phyloP scores from a whole-genome alignment of 2,888 invertebrate genomes.

The Hirtodrosophila histrioides region DNA sequence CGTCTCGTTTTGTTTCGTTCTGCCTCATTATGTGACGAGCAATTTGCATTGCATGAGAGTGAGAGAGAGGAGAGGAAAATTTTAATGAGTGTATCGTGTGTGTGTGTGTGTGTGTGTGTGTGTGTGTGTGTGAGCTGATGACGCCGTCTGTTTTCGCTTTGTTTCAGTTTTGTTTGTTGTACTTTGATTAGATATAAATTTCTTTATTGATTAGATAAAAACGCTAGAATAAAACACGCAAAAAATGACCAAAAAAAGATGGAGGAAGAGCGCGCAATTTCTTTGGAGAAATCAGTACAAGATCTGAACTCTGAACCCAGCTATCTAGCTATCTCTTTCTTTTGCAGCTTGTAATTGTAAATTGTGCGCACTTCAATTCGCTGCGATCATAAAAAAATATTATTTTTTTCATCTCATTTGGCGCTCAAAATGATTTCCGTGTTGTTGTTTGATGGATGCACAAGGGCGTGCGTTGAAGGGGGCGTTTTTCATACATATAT shows the following conservation, averaged over 20 bases:
- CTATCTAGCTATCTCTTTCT: no score
- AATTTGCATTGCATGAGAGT: constrained; percentile 43
- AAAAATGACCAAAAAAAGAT: not conserved
- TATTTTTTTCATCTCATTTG: constrained; percentile 44
- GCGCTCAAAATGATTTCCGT: constrained; percentile 66
- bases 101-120: constrained; percentile 4
- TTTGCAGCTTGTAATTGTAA: constrained; percentile 55
- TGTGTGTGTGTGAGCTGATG: constrained; percentile 25
- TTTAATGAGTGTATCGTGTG: not conserved
- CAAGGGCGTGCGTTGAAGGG: not conserved
- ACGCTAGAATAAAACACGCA: constrained; percentile 9
- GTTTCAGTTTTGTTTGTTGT: constrained; percentile 38
- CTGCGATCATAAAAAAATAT: constrained; percentile 61
- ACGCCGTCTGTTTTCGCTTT: constrained; percentile 32
- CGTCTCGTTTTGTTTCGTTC: constrained; percentile 41
- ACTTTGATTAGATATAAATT: constrained; percentile 80
- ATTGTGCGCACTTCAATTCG: constrained; percentile 73
- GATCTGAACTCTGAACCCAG: constrained; percentile 28
- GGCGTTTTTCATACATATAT: no score
- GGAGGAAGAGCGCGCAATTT: not conserved
- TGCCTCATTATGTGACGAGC: constrained; percentile 69
- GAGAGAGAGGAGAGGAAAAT: not conserved
- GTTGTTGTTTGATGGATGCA: constrained; percentile 27
- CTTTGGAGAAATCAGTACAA: constrained; percentile 50
- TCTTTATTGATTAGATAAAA: constrained; percentile 81